Evolutionary conservation across 1,140 invertebrate species (phyloP).

Genomic region (Polypedilum pembai): DNA sequence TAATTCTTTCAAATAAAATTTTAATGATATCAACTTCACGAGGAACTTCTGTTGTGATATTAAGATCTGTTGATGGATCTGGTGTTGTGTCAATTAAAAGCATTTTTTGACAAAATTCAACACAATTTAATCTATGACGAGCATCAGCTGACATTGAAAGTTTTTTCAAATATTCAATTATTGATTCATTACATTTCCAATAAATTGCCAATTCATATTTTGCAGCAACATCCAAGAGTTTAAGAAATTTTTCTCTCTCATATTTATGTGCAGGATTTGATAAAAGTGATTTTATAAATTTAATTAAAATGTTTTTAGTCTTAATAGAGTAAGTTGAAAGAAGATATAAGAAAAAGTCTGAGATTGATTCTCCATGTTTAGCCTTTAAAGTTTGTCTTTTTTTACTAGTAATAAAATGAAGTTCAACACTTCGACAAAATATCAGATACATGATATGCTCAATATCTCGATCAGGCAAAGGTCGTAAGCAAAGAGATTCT

Average conservation of each 20-base stretch:
- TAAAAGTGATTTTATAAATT: background rate
- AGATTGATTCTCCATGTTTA: background rate
- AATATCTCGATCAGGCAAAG: background rate
- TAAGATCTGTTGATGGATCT: background rate
- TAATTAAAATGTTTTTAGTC: background rate
- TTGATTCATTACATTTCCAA: constrained; percentile 19
- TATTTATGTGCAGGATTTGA: constrained; percentile 2
- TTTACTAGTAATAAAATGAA: background rate
- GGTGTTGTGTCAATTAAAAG: background rate
- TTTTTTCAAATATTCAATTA: constrained; percentile 8
- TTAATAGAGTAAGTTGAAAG: background rate
- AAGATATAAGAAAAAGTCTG: background rate
- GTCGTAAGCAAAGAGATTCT: background rate
- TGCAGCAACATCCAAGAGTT: background rate
- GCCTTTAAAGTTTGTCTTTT: background rate
- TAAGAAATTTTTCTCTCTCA: constrained; percentile 20
- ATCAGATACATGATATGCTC: background rate
- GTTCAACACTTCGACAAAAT: background rate
- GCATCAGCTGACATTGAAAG: background rate
- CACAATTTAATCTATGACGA: background rate
- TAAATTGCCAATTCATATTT: constrained; percentile 24
- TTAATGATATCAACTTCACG: background rate
- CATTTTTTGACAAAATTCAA: constrained; percentile 11
- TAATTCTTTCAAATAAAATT: background rate
- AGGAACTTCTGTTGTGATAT: background rate